phyloP scores from a whole-genome alignment of 2,888 invertebrate genomes.

The Pyrrhosoma nymphula region DNA sequence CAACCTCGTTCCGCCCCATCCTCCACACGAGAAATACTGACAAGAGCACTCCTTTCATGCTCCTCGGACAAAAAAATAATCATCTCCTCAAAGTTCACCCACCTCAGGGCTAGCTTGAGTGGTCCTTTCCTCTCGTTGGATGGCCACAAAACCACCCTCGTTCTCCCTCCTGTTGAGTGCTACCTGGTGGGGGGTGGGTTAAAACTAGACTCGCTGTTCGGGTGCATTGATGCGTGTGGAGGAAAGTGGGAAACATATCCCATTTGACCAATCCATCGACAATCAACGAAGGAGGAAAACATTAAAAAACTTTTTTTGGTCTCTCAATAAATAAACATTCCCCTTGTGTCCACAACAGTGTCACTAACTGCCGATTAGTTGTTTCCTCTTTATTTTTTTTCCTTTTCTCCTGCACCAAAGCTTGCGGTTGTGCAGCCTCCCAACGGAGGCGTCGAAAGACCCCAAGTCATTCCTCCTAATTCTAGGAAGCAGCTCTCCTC shows the following conservation, averaged over 20 bases:
- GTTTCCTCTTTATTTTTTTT: not conserved
- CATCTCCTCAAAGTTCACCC: not conserved
- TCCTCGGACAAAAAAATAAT: not conserved
- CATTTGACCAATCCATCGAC: not conserved
- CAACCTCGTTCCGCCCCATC: not conserved
- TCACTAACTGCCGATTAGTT: slow-evolving; percentile 25
- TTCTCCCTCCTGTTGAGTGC: not conserved
- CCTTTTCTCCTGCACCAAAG: slow-evolving; percentile 15
- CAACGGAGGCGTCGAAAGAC: not conserved
- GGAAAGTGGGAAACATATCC: slow-evolving; percentile 49
- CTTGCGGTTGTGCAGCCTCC: slow-evolving; percentile 36
- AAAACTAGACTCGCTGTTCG: not conserved
- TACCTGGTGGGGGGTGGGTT: not conserved
- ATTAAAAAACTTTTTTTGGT: slow-evolving; percentile 49
- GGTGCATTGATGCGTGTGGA: not conserved
- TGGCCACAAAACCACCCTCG: not conserved
- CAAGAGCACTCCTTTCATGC: not conserved
- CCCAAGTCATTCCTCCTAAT: slow-evolving; percentile 10
- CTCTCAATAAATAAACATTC: slow-evolving; percentile 65
- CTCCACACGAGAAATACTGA: not conserved
- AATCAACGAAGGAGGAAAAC: slow-evolving; percentile 53
- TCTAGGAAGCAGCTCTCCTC: slow-evolving; percentile 10
- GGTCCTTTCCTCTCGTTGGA: not conserved
- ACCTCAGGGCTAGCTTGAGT: not conserved
- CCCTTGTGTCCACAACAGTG: slow-evolving; percentile 47